Evolutionary conservation across 1,140 invertebrate genomes (phyloP), one percentile per base, ranked within the genome.

Genomic region (Anastatus disparis): DNA sequence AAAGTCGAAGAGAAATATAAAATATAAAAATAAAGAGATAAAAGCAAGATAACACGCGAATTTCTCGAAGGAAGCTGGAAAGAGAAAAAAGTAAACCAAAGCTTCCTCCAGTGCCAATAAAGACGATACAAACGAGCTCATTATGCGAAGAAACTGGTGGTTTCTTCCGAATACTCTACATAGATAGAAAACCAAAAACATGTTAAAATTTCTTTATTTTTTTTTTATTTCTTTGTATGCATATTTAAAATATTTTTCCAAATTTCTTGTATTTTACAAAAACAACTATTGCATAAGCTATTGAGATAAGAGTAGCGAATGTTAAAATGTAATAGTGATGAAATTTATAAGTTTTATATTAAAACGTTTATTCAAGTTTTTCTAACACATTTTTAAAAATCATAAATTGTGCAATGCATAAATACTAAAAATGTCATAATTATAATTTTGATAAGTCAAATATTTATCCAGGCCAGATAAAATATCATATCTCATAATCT

Each of bases 41-140:
- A 9, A 2, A n/a, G 31, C 1, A 20, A 53, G 48, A 52, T 31
- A 31, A 50, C 38, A 29, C n/a, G 29, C 8, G 27, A 31, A 48
- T n/a, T 38, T 48, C 29, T 10, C 20, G 17, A 46, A 35, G 29
- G 13, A 50, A n/a, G n/a, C n/a, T n/a, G n/a, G 26, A 63, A 31
- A 53, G 52, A 53, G 31, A 31, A 31, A 53, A n/a, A 53, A n/a
- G 52, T 46, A 42, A n/a, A n/a, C n/a, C n/a, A n/a, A n/a, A n/a
- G n/a, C n/a, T n/a, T n/a, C n/a, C 12, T 42, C 22, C 50, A 31
- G 46, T 58, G 70, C 65, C 70, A 71, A 78, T 75, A 74, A 65
- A 73, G 52, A 66, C 72, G 76, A 75, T 78, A 78, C 71, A 76
- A 78, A 76, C 70, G 73, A 76, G 74, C 77, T 78, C 77, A 76